Base-by-base conservation (phyloP, 2,113 vertebrate genomes). In the Meriones unguiculatus region DNA sequence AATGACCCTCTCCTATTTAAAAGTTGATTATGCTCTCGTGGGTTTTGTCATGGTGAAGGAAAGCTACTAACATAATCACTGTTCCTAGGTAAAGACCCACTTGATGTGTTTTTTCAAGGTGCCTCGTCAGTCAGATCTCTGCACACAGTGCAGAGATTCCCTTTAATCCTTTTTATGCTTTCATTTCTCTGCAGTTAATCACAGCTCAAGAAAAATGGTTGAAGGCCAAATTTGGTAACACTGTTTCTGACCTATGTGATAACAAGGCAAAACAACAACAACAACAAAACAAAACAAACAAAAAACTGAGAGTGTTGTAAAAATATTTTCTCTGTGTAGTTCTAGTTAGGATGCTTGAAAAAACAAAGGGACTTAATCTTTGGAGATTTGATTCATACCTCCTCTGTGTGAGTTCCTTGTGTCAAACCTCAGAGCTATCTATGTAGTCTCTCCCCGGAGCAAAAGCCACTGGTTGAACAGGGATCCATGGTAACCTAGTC, bases 171-270 rank as follows among this genome's bases (percentile, higher is more conserved):
- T 87, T 82, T 73, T 18, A 25, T 64, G 72, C 17, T 87, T 95
- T 38, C 72, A 5, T 93, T 96, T 92, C 80, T 93, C 81, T 92
- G 25, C 78, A 86, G 67, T 95, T 92, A 70, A 22, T 92, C 80
- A 87, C 54, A 72, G n/a, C 65, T 92, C 46, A 95, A 95, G 96
- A 95, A 22, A 76, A 96, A 91, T 4, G 35, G 4, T 59, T 64
- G 32, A 91, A 89, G 89, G 90, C 87, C 6, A 95, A 94, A 94
- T 93, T 87, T 80, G 77, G 57, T 96, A 91, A 94, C 87, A 65
- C 20, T 65, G 57, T 96, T 90, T 90, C 50, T 70, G 82, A 94
- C 57, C 38, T 62, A 78, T 57, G 35, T 78, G 50, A 90, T 11
- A 94, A 57, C 57, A 57, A 65, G 77, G 38, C 70, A 92, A 88